phyloP scores from a whole-genome alignment of 2,113 vertebrate genomes.

The Verasper variegatus region DNA sequence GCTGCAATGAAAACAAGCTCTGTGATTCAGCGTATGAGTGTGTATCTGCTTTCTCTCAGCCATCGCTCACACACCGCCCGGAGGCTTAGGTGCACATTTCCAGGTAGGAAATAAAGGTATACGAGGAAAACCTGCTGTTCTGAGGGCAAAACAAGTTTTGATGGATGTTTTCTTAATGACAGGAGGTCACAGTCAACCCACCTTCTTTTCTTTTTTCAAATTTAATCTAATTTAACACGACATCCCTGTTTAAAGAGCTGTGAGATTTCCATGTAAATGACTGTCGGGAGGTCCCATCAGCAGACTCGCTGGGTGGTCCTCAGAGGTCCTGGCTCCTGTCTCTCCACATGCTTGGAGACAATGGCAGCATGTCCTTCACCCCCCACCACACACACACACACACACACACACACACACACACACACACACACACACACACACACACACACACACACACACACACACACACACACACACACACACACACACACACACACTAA shows the following conservation, averaged over 20 bases:
- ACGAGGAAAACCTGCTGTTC: not conserved
- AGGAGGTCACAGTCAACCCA: not conserved
- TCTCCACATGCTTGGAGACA: constrained; percentile 75
- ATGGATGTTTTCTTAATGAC: not conserved
- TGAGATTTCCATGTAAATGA: constrained; percentile 28
- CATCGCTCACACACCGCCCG: constrained; percentile 30
- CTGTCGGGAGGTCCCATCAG: constrained; percentile 36
- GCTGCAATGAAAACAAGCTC: constrained; percentile 40
- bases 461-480: no score
- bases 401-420: no score
- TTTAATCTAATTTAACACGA: not conserved
- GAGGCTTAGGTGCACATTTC: constrained; percentile 20
- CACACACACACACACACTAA: not conserved
- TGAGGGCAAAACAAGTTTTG: no score
- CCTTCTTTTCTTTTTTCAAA: not conserved
- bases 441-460: no score
- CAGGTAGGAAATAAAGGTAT: not conserved
- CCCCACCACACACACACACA: constrained; percentile 8
- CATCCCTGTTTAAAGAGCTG: not conserved
- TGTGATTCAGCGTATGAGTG: not conserved
- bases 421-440: no score
- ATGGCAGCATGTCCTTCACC: constrained; percentile 61
- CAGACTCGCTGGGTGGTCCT: constrained; percentile 80
- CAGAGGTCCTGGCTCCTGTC: constrained; percentile 75
- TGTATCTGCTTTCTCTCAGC: constrained; percentile 49